A percentile compares a stretch with the other conserved stretches of the same genome.
phyloP scores from a whole-genome alignment of 1,140 invertebrate genomes.

The Neodiprion virginianus region DNA sequence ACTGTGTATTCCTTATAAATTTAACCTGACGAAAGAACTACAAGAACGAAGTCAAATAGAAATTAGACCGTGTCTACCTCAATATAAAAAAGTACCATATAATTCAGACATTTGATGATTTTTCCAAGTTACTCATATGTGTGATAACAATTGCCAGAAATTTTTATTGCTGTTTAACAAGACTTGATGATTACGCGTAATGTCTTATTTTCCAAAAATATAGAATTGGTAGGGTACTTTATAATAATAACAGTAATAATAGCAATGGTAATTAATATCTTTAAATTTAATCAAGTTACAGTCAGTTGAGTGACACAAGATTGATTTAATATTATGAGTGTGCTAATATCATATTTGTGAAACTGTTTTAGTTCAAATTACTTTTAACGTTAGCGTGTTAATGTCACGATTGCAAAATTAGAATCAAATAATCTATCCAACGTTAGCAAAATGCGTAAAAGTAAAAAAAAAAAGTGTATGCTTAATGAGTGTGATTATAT shows the following conservation, averaged over 20 bases:
- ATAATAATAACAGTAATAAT: background rate
- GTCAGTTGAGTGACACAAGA: background rate
- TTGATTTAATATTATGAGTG: background rate
- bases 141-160: background rate
- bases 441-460: background rate
- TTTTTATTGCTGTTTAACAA: background rate
- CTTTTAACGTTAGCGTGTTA: too few relatives aligned
- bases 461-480: background rate
- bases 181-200: background rate
- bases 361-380: too few relatives aligned
- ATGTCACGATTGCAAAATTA: background rate
- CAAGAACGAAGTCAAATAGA: background rate
- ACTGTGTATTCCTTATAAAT: background rate
- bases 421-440: slow-evolving; percentile 5
- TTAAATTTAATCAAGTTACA: background rate
- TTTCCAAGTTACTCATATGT: background rate
- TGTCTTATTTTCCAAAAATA: slow-evolving; percentile 8
- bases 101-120: background rate
- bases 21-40: background rate
- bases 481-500: background rate
- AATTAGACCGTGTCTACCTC: slow-evolving; percentile 4
- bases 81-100: background rate
- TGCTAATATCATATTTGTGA: background rate
- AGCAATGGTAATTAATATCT: background rate
- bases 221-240: background rate